Evolutionary conservation across 2,797 vertebrate species (phyloP), one percentile per base, ranked within the genome.

Genomic region (Sebastes elongatus): DNA sequence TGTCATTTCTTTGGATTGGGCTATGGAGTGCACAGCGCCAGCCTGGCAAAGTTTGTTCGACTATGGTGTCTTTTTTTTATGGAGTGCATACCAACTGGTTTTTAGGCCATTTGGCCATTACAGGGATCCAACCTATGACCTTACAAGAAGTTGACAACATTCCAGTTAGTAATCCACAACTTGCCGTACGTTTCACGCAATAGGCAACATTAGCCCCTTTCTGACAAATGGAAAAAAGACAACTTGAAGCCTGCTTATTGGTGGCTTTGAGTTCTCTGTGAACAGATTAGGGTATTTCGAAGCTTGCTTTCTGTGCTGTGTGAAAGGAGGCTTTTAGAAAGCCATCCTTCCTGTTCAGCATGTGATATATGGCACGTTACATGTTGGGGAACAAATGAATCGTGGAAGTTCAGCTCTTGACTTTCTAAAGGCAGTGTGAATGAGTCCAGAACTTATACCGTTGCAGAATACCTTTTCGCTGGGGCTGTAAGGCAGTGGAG

Each of bases 1-100:
- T 76, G 57, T 72, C 61, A 73, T 75, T 71, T 78, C 22, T 32
- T 16, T 61, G 30, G 22, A 62, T 38, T 38, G 32, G 33, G 33
- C 49, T 27, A 11, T 13, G 35, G 3, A 72, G 30, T 9, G 22
- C 11, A 28, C n/a, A 62, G 33, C 1, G 6, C 27, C 27, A 60
- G 59, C 64, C 38, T 53, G 7, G 18, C 57, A 6, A 57, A 61
- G 13, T 38, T 38, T 38, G 56, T 59, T 71, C 22, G 25, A 63
- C n/a, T 23, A 8, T 13, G 10, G 23, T 32, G 20, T 59, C 5
- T 70, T 5, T 61, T 53, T 33, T 76, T 74, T 32, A 64, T 74
- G 14, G 14, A 35, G 38, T 30, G 28, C 56, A 64, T 65, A 62
- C 32, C 53, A 69, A 22, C 28, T 28, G 16, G 13, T 69, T 33